Evolutionary conservation across 2,888 invertebrate species (phyloP), one percentile per base, ranked within the genome.

Genomic region (Lithophane semibrunnea): DNA sequence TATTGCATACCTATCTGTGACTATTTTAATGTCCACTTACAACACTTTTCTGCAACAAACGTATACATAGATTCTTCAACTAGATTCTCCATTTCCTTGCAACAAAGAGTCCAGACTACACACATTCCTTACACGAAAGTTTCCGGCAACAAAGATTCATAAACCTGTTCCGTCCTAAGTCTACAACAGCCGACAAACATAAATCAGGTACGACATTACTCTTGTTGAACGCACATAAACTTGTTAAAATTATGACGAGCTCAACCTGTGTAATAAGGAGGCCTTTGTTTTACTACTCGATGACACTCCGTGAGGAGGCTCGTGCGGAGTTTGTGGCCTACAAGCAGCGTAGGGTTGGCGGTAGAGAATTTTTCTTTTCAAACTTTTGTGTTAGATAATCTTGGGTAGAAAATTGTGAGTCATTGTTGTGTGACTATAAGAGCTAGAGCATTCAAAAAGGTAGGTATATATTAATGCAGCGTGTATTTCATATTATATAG

Each of bases 221-320:
- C 88, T 87, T 88, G 86, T 82, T 84, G 89, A 83, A 83, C 89
- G 86, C 84, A 89, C 88, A 89, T 88, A 88, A 89, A 87, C 87
- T 85, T 88, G 90, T 89, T 86, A 86, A 86, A 89, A 88, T 90
- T 90, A 90, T 90, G 90, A 90, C 88, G 86, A 88, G 86, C 88
- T 86, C 86, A 85, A 88, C 89, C 87, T 85, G 83, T 77, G 82
- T 85, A 84, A 84, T 89, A 88, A 82, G 86, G 86, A 85, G 82
- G 77, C 86, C 84, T 90, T 88, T 90, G 90, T 90, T 90, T 88
- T 88, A 90, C 88, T 90, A 86, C 87, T 83, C 86, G 88, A 89
- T 88, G 89, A 88, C 91, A 91, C 87, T 89, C 89, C 77, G 83
- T 67, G 71, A 74, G 70, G 78, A 76, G 83, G 66, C 79, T 77